Evolutionary conservation across 2,113 vertebrate genomes (phyloP).

Genomic region (Numida meleagris): DNA sequence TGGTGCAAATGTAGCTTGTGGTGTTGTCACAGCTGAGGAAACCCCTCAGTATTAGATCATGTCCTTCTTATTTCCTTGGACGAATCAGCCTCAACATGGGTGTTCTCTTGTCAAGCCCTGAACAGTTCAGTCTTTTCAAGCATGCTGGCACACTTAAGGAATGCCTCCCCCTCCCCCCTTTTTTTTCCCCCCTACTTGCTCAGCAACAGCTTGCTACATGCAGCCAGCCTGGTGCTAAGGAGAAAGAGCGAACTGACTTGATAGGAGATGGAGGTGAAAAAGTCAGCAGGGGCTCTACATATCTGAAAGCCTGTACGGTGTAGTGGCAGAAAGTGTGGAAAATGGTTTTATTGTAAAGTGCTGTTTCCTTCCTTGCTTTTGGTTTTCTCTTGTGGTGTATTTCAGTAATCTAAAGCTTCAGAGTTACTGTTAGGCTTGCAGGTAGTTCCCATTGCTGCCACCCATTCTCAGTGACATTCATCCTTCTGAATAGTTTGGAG

Average conservation of each 20-base stretch:
- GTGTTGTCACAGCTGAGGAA: background rate
- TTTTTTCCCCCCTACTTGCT: conserved; percentile 3
- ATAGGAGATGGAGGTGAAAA: background rate
- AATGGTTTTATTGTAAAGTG: background rate
- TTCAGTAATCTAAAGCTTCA: background rate
- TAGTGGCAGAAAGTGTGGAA: fast-evolving
- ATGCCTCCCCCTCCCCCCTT: background rate
- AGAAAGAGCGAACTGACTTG: background rate
- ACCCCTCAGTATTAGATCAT: background rate
- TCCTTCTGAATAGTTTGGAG: background rate
- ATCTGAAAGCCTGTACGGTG: background rate
- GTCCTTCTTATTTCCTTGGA: background rate
- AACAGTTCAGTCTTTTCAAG: background rate
- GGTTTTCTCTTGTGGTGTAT: fast-evolving
- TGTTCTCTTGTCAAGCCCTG: background rate
- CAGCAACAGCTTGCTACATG: background rate
- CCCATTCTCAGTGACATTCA: background rate
- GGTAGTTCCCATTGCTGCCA: background rate
- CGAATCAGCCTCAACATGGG: background rate
- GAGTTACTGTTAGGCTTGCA: background rate
- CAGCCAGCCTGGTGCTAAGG: background rate
- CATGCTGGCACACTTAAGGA: background rate
- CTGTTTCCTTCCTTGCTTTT: background rate
- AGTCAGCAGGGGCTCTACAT: background rate
- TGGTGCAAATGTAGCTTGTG: background rate